A percentile compares a stretch with the other conserved stretches of the same genome.
Evolutionary conservation across 1,140 invertebrate genomes (phyloP).

Genomic region (Apis mellifera): Amel_HAv3.1 CM009941.2:15358001-15358500

Average conservation of each 20-base stretch:
- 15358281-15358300: conserved; percentile 88
- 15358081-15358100: conserved; percentile 88
- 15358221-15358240: conserved; percentile 85
- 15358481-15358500: conserved; percentile 93
- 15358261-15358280: conserved; percentile 84
- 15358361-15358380: conserved; percentile 85
- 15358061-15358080: conserved; percentile 90
- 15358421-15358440: conserved; percentile 89
- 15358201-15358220: conserved; percentile 73
- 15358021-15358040: conserved; percentile 80
- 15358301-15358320: conserved; percentile 86
- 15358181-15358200: conserved; percentile 23
- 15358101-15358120: conserved; percentile 76
- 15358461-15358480: conserved; percentile 82
- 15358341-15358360: conserved; percentile 78
- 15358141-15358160: conserved; percentile 55
- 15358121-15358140: conserved; percentile 53
- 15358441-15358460: conserved; percentile 88
- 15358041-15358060: conserved; percentile 85
- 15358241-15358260: conserved; percentile 85
- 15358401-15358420: conserved; percentile 85
- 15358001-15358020: conserved; percentile 83
- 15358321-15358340: conserved; percentile 82
- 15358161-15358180: neutral
- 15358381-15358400: conserved; percentile 85